phyloP scores from a whole-genome alignment of 2,888 invertebrate species.

The Salticus scenicus region DNA sequence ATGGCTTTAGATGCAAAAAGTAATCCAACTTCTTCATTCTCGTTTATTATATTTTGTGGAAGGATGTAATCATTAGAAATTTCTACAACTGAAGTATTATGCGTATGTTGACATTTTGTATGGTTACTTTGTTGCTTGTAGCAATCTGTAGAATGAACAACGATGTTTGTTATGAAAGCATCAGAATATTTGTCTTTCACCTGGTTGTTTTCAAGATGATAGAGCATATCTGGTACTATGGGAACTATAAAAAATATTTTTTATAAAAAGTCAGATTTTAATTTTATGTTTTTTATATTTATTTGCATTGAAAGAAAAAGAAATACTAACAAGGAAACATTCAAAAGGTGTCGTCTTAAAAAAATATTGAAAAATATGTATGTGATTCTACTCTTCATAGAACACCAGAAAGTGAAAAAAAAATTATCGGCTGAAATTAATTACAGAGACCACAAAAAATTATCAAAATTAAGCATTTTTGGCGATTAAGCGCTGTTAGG shows the following conservation, averaged over 20 bases:
- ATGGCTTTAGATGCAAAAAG: slow-evolving; percentile 84
- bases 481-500: too few relatives aligned
- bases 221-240: slow-evolving; percentile 86
- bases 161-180: not conserved
- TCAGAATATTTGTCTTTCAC: not conserved
- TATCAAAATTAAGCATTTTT: too few relatives aligned
- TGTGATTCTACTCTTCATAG: too few relatives aligned
- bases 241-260: slow-evolving; percentile 80
- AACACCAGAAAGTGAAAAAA: too few relatives aligned
- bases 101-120: not conserved
- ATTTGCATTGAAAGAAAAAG: too few relatives aligned
- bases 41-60: slow-evolving; percentile 66
- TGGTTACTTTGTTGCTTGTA: not conserved
- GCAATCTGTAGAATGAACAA: not conserved
- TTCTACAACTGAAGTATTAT: not conserved
- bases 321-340: too few relatives aligned
- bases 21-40: slow-evolving; percentile 76
- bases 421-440: too few relatives aligned
- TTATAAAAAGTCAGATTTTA: too few relatives aligned
- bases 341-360: too few relatives aligned
- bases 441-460: too few relatives aligned
- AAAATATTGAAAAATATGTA: too few relatives aligned
- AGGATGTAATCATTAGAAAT: not conserved
- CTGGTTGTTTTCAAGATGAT: slow-evolving; percentile 75
- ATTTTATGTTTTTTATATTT: too few relatives aligned